Evolutionary conservation across 2,113 vertebrate species (phyloP), one percentile per base, ranked within the genome.

Genomic region (Brachionichthys hirsutus): DNA sequence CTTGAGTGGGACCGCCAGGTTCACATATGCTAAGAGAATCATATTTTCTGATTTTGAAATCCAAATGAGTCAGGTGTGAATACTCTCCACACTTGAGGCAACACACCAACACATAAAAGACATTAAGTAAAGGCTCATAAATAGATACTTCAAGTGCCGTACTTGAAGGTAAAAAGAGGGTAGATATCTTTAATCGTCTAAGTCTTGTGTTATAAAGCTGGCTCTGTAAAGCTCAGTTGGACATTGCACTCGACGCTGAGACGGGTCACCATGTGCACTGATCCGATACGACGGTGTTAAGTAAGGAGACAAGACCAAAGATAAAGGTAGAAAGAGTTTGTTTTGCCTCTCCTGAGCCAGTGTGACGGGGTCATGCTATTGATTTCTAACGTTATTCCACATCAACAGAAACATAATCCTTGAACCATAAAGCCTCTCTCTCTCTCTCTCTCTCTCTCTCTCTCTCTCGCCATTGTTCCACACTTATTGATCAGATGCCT

Each of bases 401-500:
- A 81, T 80, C 53, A 80, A 67, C 55, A n/a, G 54, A 78, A 84
- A 79, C 51, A 78, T 79, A 87, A 85, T 86, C 85, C 86, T 83
- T 85, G 80, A 88, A 80, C 83, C 46, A 35, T 68, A 76, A 62
- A 48, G 30, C 66, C 65, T 40, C 70, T 74, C 67, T 76, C 72
- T 72, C 78, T 76, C 75, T 78, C 83, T 62, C 77, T 59, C 36
- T 81, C 70, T 73, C 51, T 24, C 50, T 63, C 55, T 54, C 59
- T 81, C 70, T 73, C 51, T 24, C 50, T 63, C 55, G 52, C 59
- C 78, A 77, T 81, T 63, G 62, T 73, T 86, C 66, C 69, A 86
- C 62, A 49, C 62, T 67, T 84, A 87, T 89, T 78, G 86, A 89
- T 89, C 81, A 72, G 79, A 71, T 74, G 82, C 84, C 85, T 63